These are phyloP conservation scores for Manduca sexta DNA, from an alignment of 1,140 invertebrate genomes.

Conservation along the genomic window DNA sequence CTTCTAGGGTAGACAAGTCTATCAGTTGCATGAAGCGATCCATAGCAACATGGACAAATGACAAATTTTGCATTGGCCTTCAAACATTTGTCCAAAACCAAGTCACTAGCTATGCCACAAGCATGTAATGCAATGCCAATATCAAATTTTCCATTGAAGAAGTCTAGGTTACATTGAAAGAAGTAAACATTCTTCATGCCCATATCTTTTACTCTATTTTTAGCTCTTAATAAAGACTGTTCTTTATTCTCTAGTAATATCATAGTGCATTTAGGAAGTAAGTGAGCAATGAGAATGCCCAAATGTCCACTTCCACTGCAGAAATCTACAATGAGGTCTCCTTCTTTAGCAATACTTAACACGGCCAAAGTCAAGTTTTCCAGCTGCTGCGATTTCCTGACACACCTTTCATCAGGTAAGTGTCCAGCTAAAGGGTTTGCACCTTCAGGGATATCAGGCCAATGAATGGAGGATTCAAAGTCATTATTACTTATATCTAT, in stretches of 20 bases:
- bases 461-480: constrained; percentile 53
- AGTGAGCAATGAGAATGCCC: constrained; percentile 87
- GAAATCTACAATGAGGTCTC: constrained; percentile 90
- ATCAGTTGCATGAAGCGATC: constrained; percentile 84
- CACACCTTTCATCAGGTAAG: constrained; percentile 81
- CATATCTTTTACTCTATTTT: constrained; percentile 79
- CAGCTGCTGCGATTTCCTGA: constrained; percentile 90
- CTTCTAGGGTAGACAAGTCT: constrained; percentile 84
- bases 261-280: constrained; percentile 83
- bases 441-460: constrained; percentile 79
- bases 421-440: constrained; percentile 85
- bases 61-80: constrained; percentile 86
- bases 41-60: constrained; percentile 96
- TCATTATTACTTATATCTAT: constrained; percentile 49
- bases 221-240: constrained; percentile 85
- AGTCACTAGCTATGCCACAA: constrained; percentile 95
- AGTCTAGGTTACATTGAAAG: constrained; percentile 91
- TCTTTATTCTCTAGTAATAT: constrained; percentile 96
- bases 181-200: constrained; percentile 84
- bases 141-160: constrained; percentile 85
- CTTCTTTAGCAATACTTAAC: constrained; percentile 76
- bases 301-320: constrained; percentile 95
- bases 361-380: constrained; percentile 90
- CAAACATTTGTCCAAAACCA: constrained; percentile 91
- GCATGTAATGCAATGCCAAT: constrained; percentile 93